Evolutionary conservation across 2,888 invertebrate species (phyloP), one percentile per base, ranked within the genome.

Genomic region (Hydroisotoma schaefferi): DNA sequence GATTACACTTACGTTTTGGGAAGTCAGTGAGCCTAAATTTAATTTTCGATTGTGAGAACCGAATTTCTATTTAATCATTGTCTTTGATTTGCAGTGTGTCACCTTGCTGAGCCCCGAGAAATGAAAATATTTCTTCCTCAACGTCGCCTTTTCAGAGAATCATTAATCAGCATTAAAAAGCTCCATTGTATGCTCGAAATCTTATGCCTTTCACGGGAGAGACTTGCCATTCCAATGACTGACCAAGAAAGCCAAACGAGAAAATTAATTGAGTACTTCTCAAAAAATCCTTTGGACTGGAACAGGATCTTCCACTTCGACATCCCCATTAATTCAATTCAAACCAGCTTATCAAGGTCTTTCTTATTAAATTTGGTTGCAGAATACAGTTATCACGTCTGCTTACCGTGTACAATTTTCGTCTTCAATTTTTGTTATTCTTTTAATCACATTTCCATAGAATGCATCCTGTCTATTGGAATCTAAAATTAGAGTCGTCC

Each of bases 131-230:
- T 70, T 47, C 43, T 48, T 8, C 68, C 70, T 6, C 51, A 54
- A n/a, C 18, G 33, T 15, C 22, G 37, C 6, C 40, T 57, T 10
- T 29, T 62, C n/a, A 40, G 40, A 18, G 59, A 56, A 25, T 67
- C 70, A 5, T 20, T 72, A 10, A 29, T 26, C 8, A 61, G 63
- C 23, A 40, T 72, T 12, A 65, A 72, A 33, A 70, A 68, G 26
- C 57, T 72, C 1, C 72, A 72, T 29, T 70, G 69, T 46, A 51
- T 69, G 18, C 43, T 69, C 12, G 72, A 72, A 63, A 48, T 72
- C 10, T 52, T 72, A 49, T 66, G 66, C 23, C 49, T 72, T 2
- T 55, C 62, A 2, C 57, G 61, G 22, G 70, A 70, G 23, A 59
- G 70, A 43, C 48, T 72, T 1, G 54, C 66, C 2, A 43, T 72